These are phyloP conservation scores for Antheraea yamamai DNA, from an alignment of 2,888 invertebrate genomes.

Conservation along the genomic window DNA sequence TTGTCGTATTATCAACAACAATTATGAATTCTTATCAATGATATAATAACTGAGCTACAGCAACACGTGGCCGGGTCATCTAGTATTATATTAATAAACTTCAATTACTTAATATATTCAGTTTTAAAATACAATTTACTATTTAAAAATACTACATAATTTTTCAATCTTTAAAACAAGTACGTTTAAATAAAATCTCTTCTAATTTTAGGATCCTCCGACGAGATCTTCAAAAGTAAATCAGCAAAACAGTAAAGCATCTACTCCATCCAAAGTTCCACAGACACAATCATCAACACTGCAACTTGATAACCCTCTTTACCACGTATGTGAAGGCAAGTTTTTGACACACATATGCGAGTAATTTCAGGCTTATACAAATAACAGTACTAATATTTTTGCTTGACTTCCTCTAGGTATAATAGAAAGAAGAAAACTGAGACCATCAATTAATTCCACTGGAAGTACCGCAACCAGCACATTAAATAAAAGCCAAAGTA, in stretches of 20 bases:
- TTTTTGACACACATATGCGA: conserved; percentile 38
- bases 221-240: conserved; percentile 70
- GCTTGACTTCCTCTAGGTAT: conserved; percentile 67
- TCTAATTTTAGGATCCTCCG: conserved; percentile 65
- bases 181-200: background rate
- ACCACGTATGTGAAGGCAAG: conserved; percentile 90
- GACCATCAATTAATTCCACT: conserved; percentile 63
- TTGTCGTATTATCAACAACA: no score
- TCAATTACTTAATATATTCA: background rate
- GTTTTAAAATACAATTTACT: background rate
- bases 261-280: conserved; percentile 71
- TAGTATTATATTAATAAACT: background rate
- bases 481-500: conserved; percentile 81
- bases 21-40: no score
- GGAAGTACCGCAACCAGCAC: conserved; percentile 53
- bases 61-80: no score
- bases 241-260: conserved; percentile 73
- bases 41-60: no score
- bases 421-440: conserved; percentile 73
- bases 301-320: conserved; percentile 87
- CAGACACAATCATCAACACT: conserved; percentile 60
- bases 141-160: background rate
- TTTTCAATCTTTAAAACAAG: background rate
- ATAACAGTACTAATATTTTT: conserved; percentile 47
- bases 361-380: conserved; percentile 47